A percentile compares a stretch with the other conserved stretches of the same genome.
These are phyloP conservation scores for Platyrinchus mystaceus DNA, from an alignment of 2,797 vertebrate genomes.

Conservation along the genomic window DNA sequence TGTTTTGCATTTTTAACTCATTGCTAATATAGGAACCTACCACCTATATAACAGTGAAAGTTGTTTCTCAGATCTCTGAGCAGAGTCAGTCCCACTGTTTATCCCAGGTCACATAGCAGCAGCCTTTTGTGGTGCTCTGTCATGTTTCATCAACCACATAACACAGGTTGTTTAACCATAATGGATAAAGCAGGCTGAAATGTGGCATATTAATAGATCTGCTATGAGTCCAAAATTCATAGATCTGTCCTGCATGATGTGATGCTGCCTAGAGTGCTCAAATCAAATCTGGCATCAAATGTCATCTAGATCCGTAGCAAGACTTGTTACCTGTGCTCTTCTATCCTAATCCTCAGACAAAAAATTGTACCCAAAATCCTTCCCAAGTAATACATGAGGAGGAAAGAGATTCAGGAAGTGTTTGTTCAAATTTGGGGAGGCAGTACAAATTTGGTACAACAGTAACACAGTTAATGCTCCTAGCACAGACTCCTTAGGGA, in stretches of 20 bases:
- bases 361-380: background rate
- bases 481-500: background rate
- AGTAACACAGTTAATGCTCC: background rate
- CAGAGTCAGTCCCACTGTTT: background rate
- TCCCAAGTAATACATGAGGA: background rate
- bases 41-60: background rate
- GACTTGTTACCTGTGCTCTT: background rate
- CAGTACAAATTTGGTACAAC: background rate
- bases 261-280: background rate
- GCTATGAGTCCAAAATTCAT: background rate
- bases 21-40: background rate
- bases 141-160: background rate
- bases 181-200: background rate
- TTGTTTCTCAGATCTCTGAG: background rate
- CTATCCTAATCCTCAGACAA: background rate
- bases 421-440: background rate
- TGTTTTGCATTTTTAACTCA: background rate
- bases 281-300: background rate
- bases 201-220: background rate
- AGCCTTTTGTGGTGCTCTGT: background rate
- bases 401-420: background rate
- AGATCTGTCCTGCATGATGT: background rate
- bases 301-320: background rate
- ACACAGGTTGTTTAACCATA: background rate
- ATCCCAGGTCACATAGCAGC: background rate